Evolutionary conservation across 2,797 vertebrate genomes (phyloP), one percentile per base, ranked within the genome.

Genomic region (Thripadectes ignobilis): DNA sequence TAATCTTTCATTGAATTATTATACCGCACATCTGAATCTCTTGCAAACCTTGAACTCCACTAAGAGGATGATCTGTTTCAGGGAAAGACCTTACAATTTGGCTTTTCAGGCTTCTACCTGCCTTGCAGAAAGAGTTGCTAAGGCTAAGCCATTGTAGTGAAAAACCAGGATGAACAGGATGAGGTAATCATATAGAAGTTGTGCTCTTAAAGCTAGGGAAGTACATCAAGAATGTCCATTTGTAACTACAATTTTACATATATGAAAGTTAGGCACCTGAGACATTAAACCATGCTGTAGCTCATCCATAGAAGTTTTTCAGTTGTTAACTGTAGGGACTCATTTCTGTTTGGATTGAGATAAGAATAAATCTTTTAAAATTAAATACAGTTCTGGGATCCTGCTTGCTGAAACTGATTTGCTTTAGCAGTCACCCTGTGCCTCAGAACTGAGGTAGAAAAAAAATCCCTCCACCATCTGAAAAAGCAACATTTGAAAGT

Each of bases 1-100:
- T 98, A 96, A 96, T 99, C 96, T 98, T 97, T 97, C 94, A 88
- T 97, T 98, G 93, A 97, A 96, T 95, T 96, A 84, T 96, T 96
- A 94, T 97, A 87, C 95, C 22, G 41, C 93, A 96, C 95, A 97
- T 92, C 96, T 97, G 96, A 92, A 92, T 95, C 96, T 96, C 88
- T 96, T 91, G 51, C 88, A 95, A 88, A 71, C 73, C 95, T 84
- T 86, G 38, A 92, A 90, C 54, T 62, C 85, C 88, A 85, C 86
- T 89, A 57, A 88, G 94, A 95, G 89, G 75, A 84, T 96, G 68
- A 95, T 90, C 69, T 97, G 7, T 94, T 97, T 93, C 89, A 93
- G 93, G 93, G 89, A 46, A 85, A 85, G 79, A 69, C 45, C 88
- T 96, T 95, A 63, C 17, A 67, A 4, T 81, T 45, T 88, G 51